Conservation (phyloP, 2,888 invertebrate species). For the Drosophila siamana region DNA sequence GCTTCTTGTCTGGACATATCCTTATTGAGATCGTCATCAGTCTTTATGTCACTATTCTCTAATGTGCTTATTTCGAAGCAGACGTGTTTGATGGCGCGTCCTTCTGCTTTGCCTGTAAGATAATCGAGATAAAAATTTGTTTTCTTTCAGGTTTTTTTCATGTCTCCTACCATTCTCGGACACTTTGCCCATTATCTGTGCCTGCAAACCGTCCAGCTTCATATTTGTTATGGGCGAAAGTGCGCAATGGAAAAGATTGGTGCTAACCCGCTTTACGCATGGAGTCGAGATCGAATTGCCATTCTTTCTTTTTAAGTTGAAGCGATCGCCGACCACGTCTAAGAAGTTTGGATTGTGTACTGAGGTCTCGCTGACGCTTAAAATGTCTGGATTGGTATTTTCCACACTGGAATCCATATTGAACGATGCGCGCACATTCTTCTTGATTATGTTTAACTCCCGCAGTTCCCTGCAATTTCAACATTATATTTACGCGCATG, state of each 20-base stretch:
- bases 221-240: constrained; percentile 78
- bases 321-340: background rate
- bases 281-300: constrained; percentile 76
- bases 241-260: constrained; percentile 75
- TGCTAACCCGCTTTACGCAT: constrained; percentile 26
- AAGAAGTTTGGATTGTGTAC: constrained; percentile 7
- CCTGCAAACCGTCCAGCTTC: constrained; percentile 45
- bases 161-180: constrained; percentile 16
- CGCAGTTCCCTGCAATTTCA: constrained; percentile 65
- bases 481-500: background rate
- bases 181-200: background rate
- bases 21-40: background rate
- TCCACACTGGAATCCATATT: constrained; percentile 83
- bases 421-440: constrained; percentile 74
- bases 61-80: constrained; percentile 28
- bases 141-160: no score
- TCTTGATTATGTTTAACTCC: constrained; percentile 71
- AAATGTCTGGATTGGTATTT: constrained; percentile 57
- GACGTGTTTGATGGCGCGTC: constrained; percentile 31
- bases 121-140: background rate
- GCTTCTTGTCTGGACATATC: background rate
- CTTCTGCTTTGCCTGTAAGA: background rate
- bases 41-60: background rate
- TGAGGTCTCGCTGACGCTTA: constrained; percentile 9
- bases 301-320: background rate